phyloP scores from a whole-genome alignment of 2,888 invertebrate species.

The Agonopterix alstromeriana region DNA sequence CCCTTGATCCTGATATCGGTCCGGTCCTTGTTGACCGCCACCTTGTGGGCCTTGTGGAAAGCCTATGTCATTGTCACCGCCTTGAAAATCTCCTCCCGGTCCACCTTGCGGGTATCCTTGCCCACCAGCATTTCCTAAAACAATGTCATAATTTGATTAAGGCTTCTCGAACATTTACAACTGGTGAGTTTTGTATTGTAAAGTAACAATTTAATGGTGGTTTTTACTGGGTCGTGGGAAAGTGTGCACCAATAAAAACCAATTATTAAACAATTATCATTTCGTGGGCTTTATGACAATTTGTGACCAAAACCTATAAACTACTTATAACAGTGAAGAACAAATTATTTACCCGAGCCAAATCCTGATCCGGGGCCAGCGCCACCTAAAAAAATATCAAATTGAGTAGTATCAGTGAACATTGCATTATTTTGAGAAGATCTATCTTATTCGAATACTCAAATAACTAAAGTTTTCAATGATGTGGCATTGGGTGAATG shows the following conservation, averaged over 20 bases:
- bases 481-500: no score
- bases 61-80: slow-evolving; percentile 22
- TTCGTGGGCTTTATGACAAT: no score
- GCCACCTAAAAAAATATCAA: slow-evolving; percentile 20
- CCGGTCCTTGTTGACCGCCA: slow-evolving; percentile 14
- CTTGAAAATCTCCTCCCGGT: slow-evolving; percentile 23
- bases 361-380: slow-evolving; percentile 24
- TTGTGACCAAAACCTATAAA: no score
- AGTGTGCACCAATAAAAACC: no score
- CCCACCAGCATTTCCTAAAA: slow-evolving; percentile 2
- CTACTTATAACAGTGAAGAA: no score
- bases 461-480: no score
- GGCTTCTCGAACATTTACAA: not conserved
- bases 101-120: slow-evolving; percentile 35
- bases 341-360: slow-evolving; percentile 26
- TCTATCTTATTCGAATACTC: no score
- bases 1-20: slow-evolving; percentile 23
- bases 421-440: no score
- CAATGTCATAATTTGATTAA: not conserved
- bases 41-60: slow-evolving; percentile 22
- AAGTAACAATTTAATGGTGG: no score
- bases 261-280: no score
- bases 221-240: no score
- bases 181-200: no score
- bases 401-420: slow-evolving; percentile 8